Evolutionary conservation across 23 tunicate species (phyloP), one percentile per base, ranked within the genome.

Genomic region (Clavelina lepadiformis): DNA sequence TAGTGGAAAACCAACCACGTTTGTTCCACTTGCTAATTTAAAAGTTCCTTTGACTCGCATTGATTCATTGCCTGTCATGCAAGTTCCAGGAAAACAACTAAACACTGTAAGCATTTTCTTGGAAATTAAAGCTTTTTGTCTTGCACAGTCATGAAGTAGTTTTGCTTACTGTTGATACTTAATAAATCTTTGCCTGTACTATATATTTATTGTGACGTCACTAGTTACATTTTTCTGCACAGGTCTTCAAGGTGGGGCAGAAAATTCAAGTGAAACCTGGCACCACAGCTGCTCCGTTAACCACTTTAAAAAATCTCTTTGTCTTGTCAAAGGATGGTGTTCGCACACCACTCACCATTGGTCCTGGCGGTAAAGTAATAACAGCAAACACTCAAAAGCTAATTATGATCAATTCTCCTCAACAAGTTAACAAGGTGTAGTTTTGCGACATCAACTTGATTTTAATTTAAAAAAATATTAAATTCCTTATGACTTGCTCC

Each of bases 311-410:
- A 61, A 73, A 76, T 25, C 68, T 87, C 35, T 87, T 79, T 51
- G 96, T 86, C 51, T 63, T 87, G 51, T 52, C 64, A 38, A 87
- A 87, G 37, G 87, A 80, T 50, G 96, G 96, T 27, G 71, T 68
- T 4, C 64, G 74, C 34, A 87, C 96, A 0, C 96, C 84, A 26
- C 83, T 87, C 25, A 79, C 75, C 19, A 50, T 87, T 24, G 87
- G 82, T 11, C 51, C 96, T 30, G 77, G 81, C 8, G 96, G 96
- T 13, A 79, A 79, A 41, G 60, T 87, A 18, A 47, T 49, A 2
- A 58, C 77, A 31, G 85, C 79, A 1, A 34, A 31, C 28, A 63
- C 19, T 37, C 84, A 78, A 41, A 54, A 70, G 11, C 32, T 78
- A n/a, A 58, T 78, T 28, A 41, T 78, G 50, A 57, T 78, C 61